Base-by-base conservation (phyloP, 2,797 vertebrate species). In the Pachyuromys duprasi region DNA sequence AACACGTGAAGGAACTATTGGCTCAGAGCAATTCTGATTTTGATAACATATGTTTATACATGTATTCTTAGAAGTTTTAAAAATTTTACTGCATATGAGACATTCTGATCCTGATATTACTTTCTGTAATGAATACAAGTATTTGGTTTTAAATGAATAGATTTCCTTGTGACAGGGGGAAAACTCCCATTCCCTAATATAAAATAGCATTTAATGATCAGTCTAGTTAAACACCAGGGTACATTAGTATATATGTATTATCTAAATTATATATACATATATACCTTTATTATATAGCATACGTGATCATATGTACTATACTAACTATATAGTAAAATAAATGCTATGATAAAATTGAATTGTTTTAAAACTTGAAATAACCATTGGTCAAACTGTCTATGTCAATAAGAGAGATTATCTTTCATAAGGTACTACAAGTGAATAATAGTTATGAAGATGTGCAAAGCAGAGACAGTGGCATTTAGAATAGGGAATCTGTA, bases 341-440 rank as follows among this genome's bases (percentile, higher is more conserved):
- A 96, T 53, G 81, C 49, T 94, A 88, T 31, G 39, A 92, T 96
- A 94, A 95, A 82, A 89, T 84, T 67, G 82, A 94, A 2, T 92
- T 67, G 39, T 26, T 75, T 17, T 2, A 84, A 88, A 93, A 93
- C n/a, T 67, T 86, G 17, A 94, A 91, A 93, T 95, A 90, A 84
- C 69, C 31, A 0, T 84, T 95, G 22, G 42, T 36, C 91, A 95
- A 93, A 89, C 95, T 95, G 90, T 86, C 33, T 7, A 55, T 49
- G 3, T 67, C 89, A 90, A 9, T 3, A 76, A 57, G 0, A 72
- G 80, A 96, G 39, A 78, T 14, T 79, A 62, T 5, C 18, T 91
- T 78, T 78, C 5, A 67, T 53, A 90, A 90, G 55, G 31, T 65
- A 28, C 9, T 60, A 33, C 31, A 78, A 96, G 67, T 31, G 7